Evolutionary conservation across 2,888 invertebrate species (phyloP).

Genomic region (Rotaria magnacalcarata): DNA sequence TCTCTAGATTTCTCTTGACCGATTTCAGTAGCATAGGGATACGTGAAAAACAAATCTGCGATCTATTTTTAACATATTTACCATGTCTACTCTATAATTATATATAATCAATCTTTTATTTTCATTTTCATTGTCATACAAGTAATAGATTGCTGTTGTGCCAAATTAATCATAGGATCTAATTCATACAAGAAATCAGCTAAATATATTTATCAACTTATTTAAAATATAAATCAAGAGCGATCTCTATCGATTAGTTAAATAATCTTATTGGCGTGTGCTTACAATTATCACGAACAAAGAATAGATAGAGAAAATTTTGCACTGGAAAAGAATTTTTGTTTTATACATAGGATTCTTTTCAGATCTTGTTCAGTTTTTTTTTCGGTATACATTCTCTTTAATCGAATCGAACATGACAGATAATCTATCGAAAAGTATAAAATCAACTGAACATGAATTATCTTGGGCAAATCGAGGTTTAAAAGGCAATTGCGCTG

Average conservation of each 20-base stretch:
- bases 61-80: too few relatives aligned
- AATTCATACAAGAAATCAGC: too few relatives aligned
- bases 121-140: too few relatives aligned
- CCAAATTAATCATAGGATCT: too few relatives aligned
- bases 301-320: background rate
- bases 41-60: too few relatives aligned
- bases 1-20: too few relatives aligned
- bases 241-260: background rate
- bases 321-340: too few relatives aligned
- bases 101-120: background rate
- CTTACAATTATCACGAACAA: background rate
- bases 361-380: too few relatives aligned
- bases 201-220: too few relatives aligned
- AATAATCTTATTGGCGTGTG: background rate
- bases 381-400: background rate
- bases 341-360: too few relatives aligned
- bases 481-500: conserved; percentile 72
- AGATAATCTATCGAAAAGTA: conserved; percentile 44
- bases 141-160: too few relatives aligned
- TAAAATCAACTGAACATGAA: conserved; percentile 59
- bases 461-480: conserved; percentile 77
- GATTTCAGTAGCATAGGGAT: too few relatives aligned
- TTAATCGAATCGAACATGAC: background rate
- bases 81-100: background rate
- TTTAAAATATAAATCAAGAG: background rate